These are phyloP conservation scores for Petromus typicus DNA, from an alignment of 2,113 vertebrate species.

Conservation along the genomic window DNA sequence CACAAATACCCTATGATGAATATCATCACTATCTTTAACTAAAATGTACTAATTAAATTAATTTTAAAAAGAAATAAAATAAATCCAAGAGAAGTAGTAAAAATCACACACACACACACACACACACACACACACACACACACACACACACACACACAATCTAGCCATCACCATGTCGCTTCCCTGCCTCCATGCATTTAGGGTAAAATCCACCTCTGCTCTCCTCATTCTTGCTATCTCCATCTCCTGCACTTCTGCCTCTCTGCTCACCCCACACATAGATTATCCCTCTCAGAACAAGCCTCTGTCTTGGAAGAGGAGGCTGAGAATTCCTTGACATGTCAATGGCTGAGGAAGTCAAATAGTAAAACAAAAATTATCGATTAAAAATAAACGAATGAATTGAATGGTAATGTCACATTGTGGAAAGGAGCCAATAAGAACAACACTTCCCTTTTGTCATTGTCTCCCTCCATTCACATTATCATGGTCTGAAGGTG, in stretches of 20 bases:
- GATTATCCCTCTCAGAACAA: neutral
- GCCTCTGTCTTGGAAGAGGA: neutral
- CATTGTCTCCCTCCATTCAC: neutral
- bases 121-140: too few relatives aligned
- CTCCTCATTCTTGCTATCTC: neutral
- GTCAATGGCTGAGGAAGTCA: neutral
- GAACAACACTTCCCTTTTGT: neutral
- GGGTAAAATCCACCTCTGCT: too few relatives aligned
- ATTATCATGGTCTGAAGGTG: neutral
- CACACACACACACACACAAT: neutral
- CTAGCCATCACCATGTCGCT: accelerated
- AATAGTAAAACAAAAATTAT: neutral
- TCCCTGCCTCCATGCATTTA: neutral
- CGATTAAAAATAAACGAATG: neutral
- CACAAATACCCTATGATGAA: neutral
- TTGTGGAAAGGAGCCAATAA: too few relatives aligned
- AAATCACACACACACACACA: too few relatives aligned
- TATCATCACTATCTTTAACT: neutral
- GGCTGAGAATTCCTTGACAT: neutral
- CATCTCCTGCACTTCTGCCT: neutral
- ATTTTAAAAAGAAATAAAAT: neutral
- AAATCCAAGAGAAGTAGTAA: neutral
- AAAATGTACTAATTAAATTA: neutral
- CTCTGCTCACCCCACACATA: neutral
- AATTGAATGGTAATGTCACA: too few relatives aligned